Evolutionary conservation across 2,113 vertebrate genomes (phyloP), one percentile per base, ranked within the genome.

Genomic region (Spheniscus mendiculus): DNA sequence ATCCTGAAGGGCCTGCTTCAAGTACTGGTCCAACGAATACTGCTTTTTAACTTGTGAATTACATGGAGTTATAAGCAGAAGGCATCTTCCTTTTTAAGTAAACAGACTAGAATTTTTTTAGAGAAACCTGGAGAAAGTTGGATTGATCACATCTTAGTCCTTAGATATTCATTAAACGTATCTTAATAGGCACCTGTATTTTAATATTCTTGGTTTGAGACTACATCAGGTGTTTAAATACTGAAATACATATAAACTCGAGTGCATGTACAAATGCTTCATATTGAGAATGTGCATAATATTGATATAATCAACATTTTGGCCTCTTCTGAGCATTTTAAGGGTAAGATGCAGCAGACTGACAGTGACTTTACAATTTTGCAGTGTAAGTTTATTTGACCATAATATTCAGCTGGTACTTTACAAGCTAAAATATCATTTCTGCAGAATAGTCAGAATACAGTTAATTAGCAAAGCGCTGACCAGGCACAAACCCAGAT

Each of bases 391-490:
- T 97, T 93, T 74, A 59, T 95, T 95, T 93, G 80, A 19, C 65
- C 72, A 4, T 62, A 80, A 78, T 83, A 77, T 65, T 95, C 66
- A 88, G 89, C 80, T 91, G 50, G 86, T 87, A 81, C 2, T 44
- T 93, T 91, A 79, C 52, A 92, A 95, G 89, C 59, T 85, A 83
- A 96, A 97, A 88, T 83, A 95, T 87, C 15, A 83, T 95, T 98
- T 96, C 70, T 97, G 90, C 93, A 96, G 95, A 92, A 97, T 78
- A 95, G 89, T 93, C 88, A 95, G 91, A 97, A 90, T 62, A 20
- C 17, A 91, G 87, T 97, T 97, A 98, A 97, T 97, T 98, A 97
- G 89, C 91, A 95, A 95, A 97, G 71, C 1, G 95, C 97, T 97
- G 94, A 97, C 62, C 59, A 96, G 49, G 89, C 90, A 93, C 72